Percentiles rank a stretch among this genome's conserved stretches.
Evolutionary conservation across 2,888 invertebrate species (phyloP).

Genomic region (Drosophila yooni): DNA sequence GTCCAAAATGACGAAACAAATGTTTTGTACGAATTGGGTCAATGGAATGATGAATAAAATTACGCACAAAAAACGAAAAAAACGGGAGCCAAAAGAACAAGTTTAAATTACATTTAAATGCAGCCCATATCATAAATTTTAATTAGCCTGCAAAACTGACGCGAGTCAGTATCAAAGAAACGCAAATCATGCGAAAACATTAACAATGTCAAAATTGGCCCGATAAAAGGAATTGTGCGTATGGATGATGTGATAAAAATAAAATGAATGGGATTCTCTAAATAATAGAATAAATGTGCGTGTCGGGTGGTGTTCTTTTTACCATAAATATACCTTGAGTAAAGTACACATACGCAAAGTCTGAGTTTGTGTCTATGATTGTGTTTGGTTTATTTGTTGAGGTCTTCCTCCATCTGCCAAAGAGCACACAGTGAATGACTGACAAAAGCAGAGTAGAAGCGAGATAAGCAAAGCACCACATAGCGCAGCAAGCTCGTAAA

Average conservation of each 20-base stretch:
- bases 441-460: conserved; percentile 11
- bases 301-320: background rate
- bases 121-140: conserved; percentile 13
- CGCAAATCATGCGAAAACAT: conserved; percentile 34
- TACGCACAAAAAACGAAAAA: background rate
- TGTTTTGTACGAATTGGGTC: conserved; percentile 55
- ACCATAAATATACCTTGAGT: conserved; percentile 3
- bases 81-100: conserved; percentile 18
- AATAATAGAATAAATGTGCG: conserved; percentile 27
- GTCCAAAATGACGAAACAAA: conserved; percentile 14
- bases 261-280: conserved; percentile 16
- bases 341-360: background rate
- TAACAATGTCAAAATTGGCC: conserved; percentile 17
- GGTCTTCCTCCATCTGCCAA: background rate
- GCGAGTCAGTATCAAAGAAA: conserved; percentile 24
- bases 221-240: conserved; percentile 20
- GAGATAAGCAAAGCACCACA: conserved; percentile 44
- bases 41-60: conserved; percentile 60
- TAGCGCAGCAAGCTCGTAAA: conserved; percentile 34
- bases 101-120: conserved; percentile 27
- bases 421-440: background rate
- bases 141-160: conserved; percentile 24
- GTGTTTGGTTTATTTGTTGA: conserved; percentile 35
- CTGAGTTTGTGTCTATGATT: conserved; percentile 10
- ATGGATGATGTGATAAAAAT: conserved; percentile 10